Evolutionary conservation across 2,888 invertebrate genomes (phyloP), one percentile per base, ranked within the genome.

Genomic region (Teinopalpus imperialis): DNA sequence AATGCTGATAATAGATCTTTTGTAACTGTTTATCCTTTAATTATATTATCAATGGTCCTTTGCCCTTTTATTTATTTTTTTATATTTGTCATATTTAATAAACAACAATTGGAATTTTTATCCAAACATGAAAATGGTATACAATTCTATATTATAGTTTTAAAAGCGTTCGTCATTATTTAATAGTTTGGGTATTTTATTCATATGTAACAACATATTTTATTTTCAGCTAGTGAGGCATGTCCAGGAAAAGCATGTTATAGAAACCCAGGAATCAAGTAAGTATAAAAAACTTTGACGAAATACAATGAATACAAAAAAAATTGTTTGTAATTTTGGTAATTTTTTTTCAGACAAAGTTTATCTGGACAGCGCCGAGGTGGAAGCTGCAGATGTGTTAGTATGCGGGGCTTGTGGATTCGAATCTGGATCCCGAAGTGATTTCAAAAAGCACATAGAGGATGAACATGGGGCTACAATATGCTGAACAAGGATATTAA

Each of bases 381-480:
- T 76, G 21, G 66, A 63, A 0, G 72, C 70, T 2, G 81, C 81
- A 0, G 83, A 82, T 12, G 75, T 86, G 3, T 43, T 83, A 0
- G 87, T 87, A 1, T 87, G 87, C 61, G 87, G 85, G 8, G 85
- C 83, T 57, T 87, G 87, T 72, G 87, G 86, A 44, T 85, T 74
- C 71, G 87, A 87, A 50, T 79, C 81, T 59, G 26, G 56, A 1
- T 67, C 65, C 7, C 36, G 74, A n/a, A 23, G 39, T 0, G 49
- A 44, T 0, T 87, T 87, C 65, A 57, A 63, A 4, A 41, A 48
- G 0, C 86, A 86, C 51, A 77, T 86, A 0, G 68, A 71, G 40
- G 54, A 59, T 0, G 67, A 68, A 4, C 82, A 81, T 42, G 77
- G 74, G 3, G 63, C 62, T 7, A 49, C 47, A 2, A 53, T 61